phyloP scores from a whole-genome alignment of 2,888 invertebrate genomes.

The Volucella inanis region DNA sequence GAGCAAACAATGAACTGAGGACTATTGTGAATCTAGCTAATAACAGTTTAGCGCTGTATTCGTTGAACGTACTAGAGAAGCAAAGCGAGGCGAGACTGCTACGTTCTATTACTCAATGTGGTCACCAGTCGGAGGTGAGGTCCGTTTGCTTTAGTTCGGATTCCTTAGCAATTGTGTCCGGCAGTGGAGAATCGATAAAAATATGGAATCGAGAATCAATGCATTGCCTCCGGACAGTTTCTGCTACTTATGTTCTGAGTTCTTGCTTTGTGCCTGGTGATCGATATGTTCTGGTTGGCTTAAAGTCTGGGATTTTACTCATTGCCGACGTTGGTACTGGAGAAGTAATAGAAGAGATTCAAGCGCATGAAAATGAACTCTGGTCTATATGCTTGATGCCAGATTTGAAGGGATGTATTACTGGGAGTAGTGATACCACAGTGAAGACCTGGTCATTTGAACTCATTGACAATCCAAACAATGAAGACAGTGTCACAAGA shows the following conservation, averaged over 20 bases:
- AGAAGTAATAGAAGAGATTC: constrained; percentile 90
- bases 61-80: constrained; percentile 82
- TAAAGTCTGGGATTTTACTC: constrained; percentile 91
- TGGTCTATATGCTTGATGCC: constrained; percentile 91
- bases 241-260: constrained; percentile 86
- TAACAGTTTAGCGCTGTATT: constrained; percentile 89
- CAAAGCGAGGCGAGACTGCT: constrained; percentile 84
- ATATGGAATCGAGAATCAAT: constrained; percentile 93
- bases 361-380: constrained; percentile 92
- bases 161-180: constrained; percentile 93
- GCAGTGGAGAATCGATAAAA: constrained; percentile 94
- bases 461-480: constrained; percentile 88
- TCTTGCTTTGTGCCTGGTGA: constrained; percentile 94
- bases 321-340: constrained; percentile 94
- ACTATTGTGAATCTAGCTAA: constrained; percentile 87
- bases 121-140: constrained; percentile 95
- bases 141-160: constrained; percentile 95
- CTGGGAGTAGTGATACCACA: constrained; percentile 94
- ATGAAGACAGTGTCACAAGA: constrained; percentile 84
- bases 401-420: constrained; percentile 92
- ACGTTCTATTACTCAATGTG: constrained; percentile 88
- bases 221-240: constrained; percentile 88
- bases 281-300: constrained; percentile 93
- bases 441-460: constrained; percentile 98
- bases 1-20: constrained; percentile 88